phyloP scores from a whole-genome alignment of 2,888 invertebrate species.

The Drosophila kuntzei region DNA sequence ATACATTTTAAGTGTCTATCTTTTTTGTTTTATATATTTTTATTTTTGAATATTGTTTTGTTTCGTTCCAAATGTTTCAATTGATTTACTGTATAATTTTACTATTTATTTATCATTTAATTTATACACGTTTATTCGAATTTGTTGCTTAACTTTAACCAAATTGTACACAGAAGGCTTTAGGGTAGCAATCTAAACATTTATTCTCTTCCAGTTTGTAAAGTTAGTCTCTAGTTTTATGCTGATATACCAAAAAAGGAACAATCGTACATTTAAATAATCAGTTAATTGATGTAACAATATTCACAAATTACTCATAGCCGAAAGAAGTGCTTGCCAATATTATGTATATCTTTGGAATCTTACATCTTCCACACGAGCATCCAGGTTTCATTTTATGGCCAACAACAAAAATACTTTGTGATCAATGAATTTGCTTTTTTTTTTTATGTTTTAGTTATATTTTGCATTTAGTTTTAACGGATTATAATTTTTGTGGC shows the following conservation, averaged over 20 bases:
- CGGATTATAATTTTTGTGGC: constrained; percentile 13
- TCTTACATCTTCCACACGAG: constrained; percentile 24
- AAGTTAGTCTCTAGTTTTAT: constrained; percentile 4
- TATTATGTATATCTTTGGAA: constrained; percentile 21
- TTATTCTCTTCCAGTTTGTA: constrained; percentile 20
- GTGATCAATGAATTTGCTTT: constrained; percentile 53
- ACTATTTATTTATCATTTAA: constrained; percentile 63
- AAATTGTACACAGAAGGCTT: constrained; percentile 58
- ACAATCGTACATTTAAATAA: constrained; percentile 25
- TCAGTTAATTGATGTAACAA: constrained; percentile 9
- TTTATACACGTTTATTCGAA: constrained; percentile 18
- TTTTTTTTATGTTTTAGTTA: constrained; percentile 27
- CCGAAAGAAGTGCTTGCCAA: constrained; percentile 57
- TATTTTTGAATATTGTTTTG: constrained; percentile 16
- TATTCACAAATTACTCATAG: constrained; percentile 30
- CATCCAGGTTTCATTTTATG: constrained; percentile 6
- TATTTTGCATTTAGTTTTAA: constrained; percentile 16
- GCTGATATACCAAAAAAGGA: constrained; percentile 76
- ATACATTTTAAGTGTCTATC: constrained; percentile 48
- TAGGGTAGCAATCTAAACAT: constrained; percentile 55
- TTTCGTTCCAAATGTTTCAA: constrained; percentile 9
- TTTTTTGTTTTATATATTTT: constrained; percentile 9
- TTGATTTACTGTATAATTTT: constrained; percentile 31
- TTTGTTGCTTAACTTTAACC: constrained; percentile 24
- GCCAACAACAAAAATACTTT: constrained; percentile 44